Evolutionary conservation across 2,797 vertebrate species (phyloP).

Genomic region (Neostethus bicornis): DNA sequence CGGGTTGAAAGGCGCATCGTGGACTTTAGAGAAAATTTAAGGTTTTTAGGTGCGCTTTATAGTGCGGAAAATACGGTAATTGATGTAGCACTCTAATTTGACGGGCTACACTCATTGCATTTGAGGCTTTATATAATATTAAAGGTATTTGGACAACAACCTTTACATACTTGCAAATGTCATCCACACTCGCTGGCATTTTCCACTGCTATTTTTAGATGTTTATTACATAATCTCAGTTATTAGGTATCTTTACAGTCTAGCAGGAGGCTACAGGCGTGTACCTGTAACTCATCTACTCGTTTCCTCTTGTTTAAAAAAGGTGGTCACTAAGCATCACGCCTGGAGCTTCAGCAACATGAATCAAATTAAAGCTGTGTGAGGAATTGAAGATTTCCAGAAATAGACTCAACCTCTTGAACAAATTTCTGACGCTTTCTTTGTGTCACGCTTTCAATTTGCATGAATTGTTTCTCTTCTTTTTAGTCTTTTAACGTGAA

Average conservation of each 20-base stretch:
- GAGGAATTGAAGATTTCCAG: not conserved
- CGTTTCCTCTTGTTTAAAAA: not conserved
- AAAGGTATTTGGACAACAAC: not conserved
- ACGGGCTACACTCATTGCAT: not conserved
- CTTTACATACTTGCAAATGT: not conserved
- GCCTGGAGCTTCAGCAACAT: not conserved
- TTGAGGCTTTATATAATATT: not conserved
- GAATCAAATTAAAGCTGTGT: not conserved
- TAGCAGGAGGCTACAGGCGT: not conserved
- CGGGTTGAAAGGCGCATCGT: too few species aligned
- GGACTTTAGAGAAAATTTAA: too few species aligned
- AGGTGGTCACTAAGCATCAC: not conserved
- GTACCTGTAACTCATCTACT: not conserved
- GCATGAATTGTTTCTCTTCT: too few species aligned
- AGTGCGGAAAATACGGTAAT: too few species aligned
- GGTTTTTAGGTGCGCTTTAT: too few species aligned
- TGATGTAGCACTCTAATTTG: not conserved
- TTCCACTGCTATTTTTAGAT: not conserved
- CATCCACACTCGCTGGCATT: not conserved
- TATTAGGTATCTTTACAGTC: not conserved
- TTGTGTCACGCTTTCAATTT: not conserved
- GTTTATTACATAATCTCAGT: not conserved
- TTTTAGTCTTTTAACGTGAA: too few species aligned
- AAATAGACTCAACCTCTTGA: not conserved
- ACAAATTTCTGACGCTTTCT: fast-evolving